Evolutionary conservation across 2,888 invertebrate genomes (phyloP).

Genomic region (Neria commutata): DNA sequence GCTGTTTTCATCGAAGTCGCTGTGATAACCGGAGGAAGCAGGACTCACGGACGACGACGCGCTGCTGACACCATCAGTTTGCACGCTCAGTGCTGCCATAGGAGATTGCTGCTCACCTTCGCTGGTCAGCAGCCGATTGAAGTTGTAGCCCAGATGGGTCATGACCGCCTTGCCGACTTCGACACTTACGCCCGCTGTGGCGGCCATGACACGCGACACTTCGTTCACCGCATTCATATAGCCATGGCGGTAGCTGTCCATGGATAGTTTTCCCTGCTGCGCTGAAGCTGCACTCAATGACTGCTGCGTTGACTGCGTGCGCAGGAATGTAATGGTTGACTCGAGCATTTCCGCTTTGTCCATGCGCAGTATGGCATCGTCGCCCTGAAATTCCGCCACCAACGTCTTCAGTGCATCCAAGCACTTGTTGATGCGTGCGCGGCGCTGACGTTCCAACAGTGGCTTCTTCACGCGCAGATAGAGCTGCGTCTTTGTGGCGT

Average conservation of each 20-base stretch:
- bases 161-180: constrained; percentile 84
- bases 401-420: constrained; percentile 87
- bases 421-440: constrained; percentile 89
- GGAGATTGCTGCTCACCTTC: constrained; percentile 23
- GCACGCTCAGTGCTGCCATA: constrained; percentile 5
- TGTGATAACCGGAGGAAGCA: constrained; percentile 59
- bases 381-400: constrained; percentile 79
- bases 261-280: constrained; percentile 57
- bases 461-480: constrained; percentile 94
- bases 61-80: constrained; percentile 15
- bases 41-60: constrained; percentile 48
- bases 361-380: constrained; percentile 84
- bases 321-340: constrained; percentile 82
- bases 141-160: constrained; percentile 84
- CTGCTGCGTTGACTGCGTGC: constrained; percentile 60
- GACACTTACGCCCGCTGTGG: constrained; percentile 84
- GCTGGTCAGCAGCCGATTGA: constrained; percentile 65
- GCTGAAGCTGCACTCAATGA: constrained; percentile 70
- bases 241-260: constrained; percentile 83
- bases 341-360: constrained; percentile 91
- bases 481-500: constrained; percentile 81
- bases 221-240: constrained; percentile 89
- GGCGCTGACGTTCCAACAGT: constrained; percentile 84
- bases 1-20: constrained; percentile 47
- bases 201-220: constrained; percentile 83